phyloP scores from a whole-genome alignment of 2,888 invertebrate species.

The Enchytraeus crypticus region DNA sequence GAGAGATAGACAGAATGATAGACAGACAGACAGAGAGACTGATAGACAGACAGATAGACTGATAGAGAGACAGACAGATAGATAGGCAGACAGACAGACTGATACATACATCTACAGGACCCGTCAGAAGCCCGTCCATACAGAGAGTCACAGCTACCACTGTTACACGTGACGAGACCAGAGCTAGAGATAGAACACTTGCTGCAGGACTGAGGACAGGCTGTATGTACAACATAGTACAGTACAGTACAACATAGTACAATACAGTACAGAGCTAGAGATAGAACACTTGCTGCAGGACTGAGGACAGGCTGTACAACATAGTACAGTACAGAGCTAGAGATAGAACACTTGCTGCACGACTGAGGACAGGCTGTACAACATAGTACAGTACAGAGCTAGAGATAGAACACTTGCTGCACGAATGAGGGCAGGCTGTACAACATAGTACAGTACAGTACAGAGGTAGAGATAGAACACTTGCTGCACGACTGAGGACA shows the following conservation, averaged over 20 bases:
- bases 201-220: slow-evolving; percentile 7
- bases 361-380: slow-evolving; percentile 9
- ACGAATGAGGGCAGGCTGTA: slow-evolving; percentile 12
- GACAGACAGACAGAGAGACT: no score
- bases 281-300: not conserved
- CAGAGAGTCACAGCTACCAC: slow-evolving; percentile 1
- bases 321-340: not conserved
- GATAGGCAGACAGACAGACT: no score
- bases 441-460: not conserved
- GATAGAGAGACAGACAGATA: no score
- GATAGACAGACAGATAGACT: no score
- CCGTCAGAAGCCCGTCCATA: slow-evolving; percentile 9
- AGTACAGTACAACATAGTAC: not conserved
- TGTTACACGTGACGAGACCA: not conserved
- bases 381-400: not conserved
- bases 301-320: slow-evolving; percentile 8
- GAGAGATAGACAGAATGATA: no score
- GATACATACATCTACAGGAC: slow-evolving; percentile 6
- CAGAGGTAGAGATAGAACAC: not conserved
- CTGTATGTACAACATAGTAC: not conserved
- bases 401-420: not conserved
- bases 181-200: not conserved
- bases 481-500: slow-evolving; percentile 7
- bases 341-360: not conserved
- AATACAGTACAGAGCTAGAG: not conserved